Percentiles rank a stretch among this genome's conserved stretches.
Evolutionary conservation across 2,113 vertebrate species (phyloP).

Genomic region (Micromys minutus): DNA sequence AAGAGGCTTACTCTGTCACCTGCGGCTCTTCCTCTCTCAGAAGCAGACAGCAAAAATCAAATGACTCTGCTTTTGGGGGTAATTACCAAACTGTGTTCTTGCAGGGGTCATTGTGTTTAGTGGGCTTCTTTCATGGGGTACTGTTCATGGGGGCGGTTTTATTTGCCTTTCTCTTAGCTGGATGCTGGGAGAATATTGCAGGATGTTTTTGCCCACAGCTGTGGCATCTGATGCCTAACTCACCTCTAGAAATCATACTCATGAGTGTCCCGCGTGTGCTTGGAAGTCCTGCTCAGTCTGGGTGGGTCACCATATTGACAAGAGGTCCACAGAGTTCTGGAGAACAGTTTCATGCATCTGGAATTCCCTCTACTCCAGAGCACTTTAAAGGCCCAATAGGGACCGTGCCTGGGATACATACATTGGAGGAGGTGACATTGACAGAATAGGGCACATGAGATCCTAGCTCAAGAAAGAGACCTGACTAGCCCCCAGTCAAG

Average conservation of each 20-base stretch:
- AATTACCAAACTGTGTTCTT: conserved; percentile 80
- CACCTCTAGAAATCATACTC: neutral
- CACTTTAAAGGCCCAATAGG: neutral
- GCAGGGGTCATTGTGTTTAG: conserved; percentile 46
- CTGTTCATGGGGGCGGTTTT: conserved; percentile 29
- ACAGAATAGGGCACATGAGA: neutral
- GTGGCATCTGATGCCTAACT: neutral
- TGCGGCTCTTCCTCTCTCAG: conserved; percentile 85
- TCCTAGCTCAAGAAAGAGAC: neutral
- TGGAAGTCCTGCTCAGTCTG: neutral
- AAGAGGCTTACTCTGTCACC: conserved; percentile 86
- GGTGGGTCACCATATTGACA: neutral
- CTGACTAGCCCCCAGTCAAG: neutral
- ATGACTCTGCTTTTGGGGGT: conserved; percentile 85
- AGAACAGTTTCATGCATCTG: neutral
- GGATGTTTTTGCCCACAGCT: neutral
- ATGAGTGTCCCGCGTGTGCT: neutral
- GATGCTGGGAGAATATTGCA: neutral
- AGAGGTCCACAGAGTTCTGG: neutral
- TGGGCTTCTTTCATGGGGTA: neutral
- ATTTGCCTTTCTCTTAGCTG: neutral
- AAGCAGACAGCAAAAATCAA: conserved; percentile 84
- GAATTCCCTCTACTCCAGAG: neutral
- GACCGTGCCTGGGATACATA: neutral
- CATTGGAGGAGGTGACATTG: neutral